These are phyloP conservation scores for Helostoma temminkii DNA, from an alignment of 2,797 vertebrate genomes.

Conservation along the genomic window DNA sequence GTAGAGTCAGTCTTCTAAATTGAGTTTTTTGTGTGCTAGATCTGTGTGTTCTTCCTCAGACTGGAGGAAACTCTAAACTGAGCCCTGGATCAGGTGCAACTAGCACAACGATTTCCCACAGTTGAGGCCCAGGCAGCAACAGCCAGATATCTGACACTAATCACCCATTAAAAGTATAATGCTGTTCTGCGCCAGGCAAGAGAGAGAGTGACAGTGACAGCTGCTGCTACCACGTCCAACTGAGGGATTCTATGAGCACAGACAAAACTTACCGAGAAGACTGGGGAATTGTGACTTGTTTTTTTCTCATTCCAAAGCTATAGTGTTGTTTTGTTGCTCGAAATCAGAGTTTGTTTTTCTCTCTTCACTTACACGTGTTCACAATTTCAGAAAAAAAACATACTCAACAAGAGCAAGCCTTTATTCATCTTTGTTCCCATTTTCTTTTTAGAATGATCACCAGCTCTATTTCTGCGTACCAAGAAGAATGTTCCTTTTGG, in stretches of 20 bases:
- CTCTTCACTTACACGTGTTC: too few relatives aligned
- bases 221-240: slow-evolving; percentile 79
- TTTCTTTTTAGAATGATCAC: slow-evolving; percentile 7
- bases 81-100: slow-evolving; percentile 81
- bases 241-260: slow-evolving; percentile 73
- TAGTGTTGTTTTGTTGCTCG: slow-evolving; percentile 36
- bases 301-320: slow-evolving; percentile 43
- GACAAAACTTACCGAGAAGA: slow-evolving; percentile 54
- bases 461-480: not conserved
- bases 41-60: slow-evolving; percentile 70
- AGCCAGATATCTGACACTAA: slow-evolving; percentile 87
- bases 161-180: slow-evolving; percentile 86
- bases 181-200: slow-evolving; percentile 67
- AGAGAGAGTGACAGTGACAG: slow-evolving; percentile 76
- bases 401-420: slow-evolving; percentile 4
- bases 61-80: slow-evolving; percentile 80
- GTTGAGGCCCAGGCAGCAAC: slow-evolving; percentile 68
- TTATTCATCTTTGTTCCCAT: slow-evolving; percentile 19
- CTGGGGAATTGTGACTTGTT: slow-evolving; percentile 48
- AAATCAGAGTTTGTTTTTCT: not conserved
- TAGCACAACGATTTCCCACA: slow-evolving; percentile 84
- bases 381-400: slow-evolving; percentile 1
- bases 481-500: slow-evolving; percentile 8
- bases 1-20: slow-evolving; percentile 59
- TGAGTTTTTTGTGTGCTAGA: slow-evolving; percentile 55